Base-by-base conservation (phyloP, 2,888 invertebrate species). In the Pocota personata region DNA sequence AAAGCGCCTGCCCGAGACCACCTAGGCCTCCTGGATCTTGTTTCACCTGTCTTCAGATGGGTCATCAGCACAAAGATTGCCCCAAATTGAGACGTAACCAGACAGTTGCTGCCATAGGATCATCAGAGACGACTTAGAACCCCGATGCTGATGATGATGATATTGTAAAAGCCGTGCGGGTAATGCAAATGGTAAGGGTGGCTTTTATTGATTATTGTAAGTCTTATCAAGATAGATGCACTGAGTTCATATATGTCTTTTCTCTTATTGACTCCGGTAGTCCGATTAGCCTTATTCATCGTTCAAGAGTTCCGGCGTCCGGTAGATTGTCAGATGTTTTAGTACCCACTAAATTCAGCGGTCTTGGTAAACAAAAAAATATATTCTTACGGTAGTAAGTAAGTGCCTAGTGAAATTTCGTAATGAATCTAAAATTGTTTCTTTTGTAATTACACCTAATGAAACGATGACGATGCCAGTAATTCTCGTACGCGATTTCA, bases 191-290 rank as follows among this genome's bases (percentile, higher is more conserved):
- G 21, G 50, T 50, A 50, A 50, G 21, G 14, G 32, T 32, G 37
- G n/a, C 37, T 37, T 37, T 37, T 37, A 64, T 52, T 27, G 12
- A 43, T 27, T 43, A 10, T 27, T 19, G 16, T 52, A 14, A 43
- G 19, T 48, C 30, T 21, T 21, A 40, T 64, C 43, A 72, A 27
- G 24, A 48, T 62, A n/a, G n/a, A n/a, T n/a, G n/a, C n/a, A 60
- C 48, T 46, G 30, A 48, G 16, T 66, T 64, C 21, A 48, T 37
- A 48, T 19, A 32, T 64, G 37, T 52, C 8, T 43, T 64, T 16
- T 79, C 72, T 75, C 60, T 80, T 50, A 52, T 73, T 21, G 67
- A 80, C 16, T 72, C 78, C 4, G 52, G 78, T 35, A 78, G 60
- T 37, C 62, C 78, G 16, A 78, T 75, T 75, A 75, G 62, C 37